phyloP scores from a whole-genome alignment of 2,888 invertebrate species.

The Dicroscelio sp. region DNA sequence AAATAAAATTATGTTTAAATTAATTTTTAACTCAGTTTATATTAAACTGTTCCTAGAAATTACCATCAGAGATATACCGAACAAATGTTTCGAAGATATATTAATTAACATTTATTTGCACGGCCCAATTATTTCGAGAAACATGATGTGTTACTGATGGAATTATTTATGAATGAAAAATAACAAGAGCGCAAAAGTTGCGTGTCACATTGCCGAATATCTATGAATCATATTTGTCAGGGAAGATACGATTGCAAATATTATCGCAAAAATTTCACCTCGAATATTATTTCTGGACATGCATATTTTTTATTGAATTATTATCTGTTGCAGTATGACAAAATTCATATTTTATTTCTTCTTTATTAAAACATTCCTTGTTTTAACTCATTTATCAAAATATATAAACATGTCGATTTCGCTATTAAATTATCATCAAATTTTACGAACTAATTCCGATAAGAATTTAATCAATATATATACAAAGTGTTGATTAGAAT shows the following conservation, averaged over 20 bases:
- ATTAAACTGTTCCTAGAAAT: too few species aligned
- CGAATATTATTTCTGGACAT: not conserved
- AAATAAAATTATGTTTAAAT: too few species aligned
- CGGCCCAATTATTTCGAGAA: not conserved
- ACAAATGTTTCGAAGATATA: too few species aligned
- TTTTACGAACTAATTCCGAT: too few species aligned
- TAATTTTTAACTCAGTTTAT: too few species aligned
- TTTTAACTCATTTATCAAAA: too few species aligned
- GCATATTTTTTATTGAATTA: not conserved
- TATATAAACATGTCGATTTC: too few species aligned
- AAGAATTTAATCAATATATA: not conserved
- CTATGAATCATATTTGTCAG: slow-evolving; percentile 10
- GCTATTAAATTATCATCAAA: too few species aligned
- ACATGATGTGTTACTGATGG: not conserved
- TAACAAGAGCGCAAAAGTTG: not conserved
- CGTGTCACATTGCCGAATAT: not conserved
- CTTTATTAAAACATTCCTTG: not conserved
- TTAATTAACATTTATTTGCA: too few species aligned
- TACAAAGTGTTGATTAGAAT: not conserved
- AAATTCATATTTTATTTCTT: not conserved
- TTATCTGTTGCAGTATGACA: too few species aligned
- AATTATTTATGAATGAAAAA: not conserved
- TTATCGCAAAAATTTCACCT: not conserved
- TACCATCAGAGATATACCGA: too few species aligned
- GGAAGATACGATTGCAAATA: not conserved